phyloP scores from a whole-genome alignment of 2,797 vertebrate species.

The Pseudopleuronectes americanus region DNA sequence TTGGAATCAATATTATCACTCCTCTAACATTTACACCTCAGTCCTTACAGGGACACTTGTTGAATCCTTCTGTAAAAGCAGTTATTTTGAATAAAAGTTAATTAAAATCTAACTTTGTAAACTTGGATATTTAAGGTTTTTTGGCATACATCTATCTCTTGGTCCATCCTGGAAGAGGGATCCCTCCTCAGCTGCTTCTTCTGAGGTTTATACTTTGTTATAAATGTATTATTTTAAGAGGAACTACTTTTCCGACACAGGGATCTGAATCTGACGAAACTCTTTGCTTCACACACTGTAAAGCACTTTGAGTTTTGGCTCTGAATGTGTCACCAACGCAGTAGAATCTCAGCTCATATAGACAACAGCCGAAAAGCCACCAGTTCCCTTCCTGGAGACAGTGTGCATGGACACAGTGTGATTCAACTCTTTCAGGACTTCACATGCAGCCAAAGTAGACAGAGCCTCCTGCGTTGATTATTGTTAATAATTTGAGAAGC shows the following conservation, averaged over 20 bases:
- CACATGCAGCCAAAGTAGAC: conserved; percentile 50
- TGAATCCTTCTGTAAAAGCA: no score
- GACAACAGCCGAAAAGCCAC: conserved; percentile 2
- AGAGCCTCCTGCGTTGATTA: conserved; percentile 43
- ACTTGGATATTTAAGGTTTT: not conserved
- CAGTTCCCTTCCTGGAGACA: conserved; percentile 13
- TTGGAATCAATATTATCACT: no score
- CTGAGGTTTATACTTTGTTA: not conserved
- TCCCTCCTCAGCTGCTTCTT: not conserved
- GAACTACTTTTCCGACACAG: not conserved
- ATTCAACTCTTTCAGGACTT: conserved; percentile 39
- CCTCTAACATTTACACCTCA: no score
- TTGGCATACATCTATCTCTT: no score
- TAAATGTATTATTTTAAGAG: not conserved
- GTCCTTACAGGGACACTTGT: no score
- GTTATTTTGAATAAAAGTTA: no score
- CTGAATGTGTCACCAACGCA: no score
- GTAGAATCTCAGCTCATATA: not conserved
- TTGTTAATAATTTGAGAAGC: conserved; percentile 50
- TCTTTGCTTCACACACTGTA: not conserved
- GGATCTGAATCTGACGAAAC: not conserved
- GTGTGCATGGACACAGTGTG: conserved; percentile 17
- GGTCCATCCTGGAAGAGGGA: not conserved
- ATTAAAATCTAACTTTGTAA: no score
- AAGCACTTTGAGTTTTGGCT: not conserved